A percentile compares a stretch with the other conserved stretches of the same genome.
phyloP scores from a whole-genome alignment of 2,113 vertebrate species.

The Spea multiplicata region DNA sequence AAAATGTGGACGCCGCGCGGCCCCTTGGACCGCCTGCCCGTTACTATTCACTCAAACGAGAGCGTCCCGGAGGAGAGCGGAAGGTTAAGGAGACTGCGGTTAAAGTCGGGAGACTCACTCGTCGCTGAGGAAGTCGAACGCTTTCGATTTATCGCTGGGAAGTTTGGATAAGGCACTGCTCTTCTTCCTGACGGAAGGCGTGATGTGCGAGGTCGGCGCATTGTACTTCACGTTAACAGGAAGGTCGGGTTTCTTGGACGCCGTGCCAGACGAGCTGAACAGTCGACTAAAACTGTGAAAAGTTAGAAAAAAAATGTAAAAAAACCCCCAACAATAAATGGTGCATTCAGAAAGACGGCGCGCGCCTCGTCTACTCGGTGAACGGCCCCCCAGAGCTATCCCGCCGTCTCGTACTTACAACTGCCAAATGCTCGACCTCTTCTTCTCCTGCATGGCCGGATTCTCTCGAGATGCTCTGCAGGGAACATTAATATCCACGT shows the following conservation, averaged over 20 bases:
- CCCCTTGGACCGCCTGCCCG: too few relatives aligned
- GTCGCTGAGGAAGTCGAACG: conserved; percentile 97
- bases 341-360: not conserved
- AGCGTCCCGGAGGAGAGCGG: too few relatives aligned
- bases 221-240: conserved; percentile 97
- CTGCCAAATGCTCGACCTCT: conserved; percentile 97
- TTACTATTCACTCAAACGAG: too few relatives aligned
- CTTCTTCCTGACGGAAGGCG: conserved; percentile 92
- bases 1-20: too few relatives aligned
- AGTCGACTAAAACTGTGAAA: conserved; percentile 90
- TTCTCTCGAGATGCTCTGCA: conserved; percentile 91
- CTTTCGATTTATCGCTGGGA: conserved; percentile 94
- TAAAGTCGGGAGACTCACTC: conserved; percentile 74
- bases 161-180: conserved; percentile 92
- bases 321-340: not conserved
- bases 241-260: conserved; percentile 86
- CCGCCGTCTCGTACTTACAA: conserved; percentile 78
- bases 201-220: conserved; percentile 91
- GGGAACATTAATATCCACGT: not conserved
- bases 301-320: conserved; percentile 66
- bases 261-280: conserved; percentile 89
- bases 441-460: conserved; percentile 90
- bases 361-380: too few relatives aligned
- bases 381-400: too few relatives aligned
- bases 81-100: not conserved